Base-by-base conservation (phyloP, 2,113 vertebrate genomes). In the Corydoras sp. region DNA sequence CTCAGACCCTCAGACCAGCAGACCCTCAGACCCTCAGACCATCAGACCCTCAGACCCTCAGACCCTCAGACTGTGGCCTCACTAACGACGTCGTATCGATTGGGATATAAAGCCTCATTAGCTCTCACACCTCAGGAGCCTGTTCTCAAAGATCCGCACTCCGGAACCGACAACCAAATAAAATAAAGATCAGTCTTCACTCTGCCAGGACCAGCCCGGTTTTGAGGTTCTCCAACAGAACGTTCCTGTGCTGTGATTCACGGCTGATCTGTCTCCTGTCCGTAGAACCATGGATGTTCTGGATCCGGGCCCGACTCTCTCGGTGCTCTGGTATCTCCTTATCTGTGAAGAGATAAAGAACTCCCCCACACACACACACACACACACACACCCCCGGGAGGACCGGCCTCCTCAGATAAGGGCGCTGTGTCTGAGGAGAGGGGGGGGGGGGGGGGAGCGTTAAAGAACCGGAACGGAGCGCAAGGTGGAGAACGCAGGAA, bases 401-500 rank as follows among this genome's bases (percentile, higher is more conserved):
- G 68, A 75, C 48, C 43, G 3, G 56, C 30, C 3, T 54, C 12
- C 30, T 29, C 43, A 51, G 67, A 70, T 70, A 70, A 75, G 67
- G 13, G 11, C 4, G 31, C 5, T 53, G 55, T 10, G 72, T 60
- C 24, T 60, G 48, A 9, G 29, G 58, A 14, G 48, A 18, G 13
- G 61, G 15, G 12, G 13, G 18, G 18, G 18, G 18, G 18, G 14
- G 18, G 30, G 15, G 43, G 43, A 30, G 69, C 51, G 7, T 13
- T 32, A 31, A 43, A 18, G 35, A 8, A 43, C 35, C 35, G 35
- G 4, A 43, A 54, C 14, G 13, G 11, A 11, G 62, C 7, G 32
- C 6, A 12, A 58, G 69, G 65, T 74, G 64, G 65, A 65, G 12
- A 69, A 63, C 69, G 64, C 54, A 64, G 67, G 67, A 75, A 75